phyloP scores from a whole-genome alignment of 2,797 vertebrate species.

The Macropus fuliginosus region DNA sequence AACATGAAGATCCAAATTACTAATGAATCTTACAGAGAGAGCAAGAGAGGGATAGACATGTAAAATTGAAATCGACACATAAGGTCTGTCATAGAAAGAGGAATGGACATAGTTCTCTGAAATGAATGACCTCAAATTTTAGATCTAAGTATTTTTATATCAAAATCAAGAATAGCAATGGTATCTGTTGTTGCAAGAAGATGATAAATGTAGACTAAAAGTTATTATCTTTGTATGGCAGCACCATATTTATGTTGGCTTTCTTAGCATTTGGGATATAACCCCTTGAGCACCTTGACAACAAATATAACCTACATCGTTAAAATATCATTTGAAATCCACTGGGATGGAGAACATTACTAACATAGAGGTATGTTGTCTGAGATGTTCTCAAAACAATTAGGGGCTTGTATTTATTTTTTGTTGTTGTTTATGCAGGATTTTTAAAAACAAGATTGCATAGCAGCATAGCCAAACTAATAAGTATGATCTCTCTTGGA shows the following conservation, averaged over 20 bases:
- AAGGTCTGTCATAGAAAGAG: background rate
- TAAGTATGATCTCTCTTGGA: background rate
- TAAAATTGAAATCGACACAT: background rate
- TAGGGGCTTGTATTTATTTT: no score
- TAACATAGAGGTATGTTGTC: no score
- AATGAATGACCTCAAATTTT: background rate
- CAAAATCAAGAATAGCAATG: background rate
- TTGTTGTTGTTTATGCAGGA: no score
- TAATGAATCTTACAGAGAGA: constrained; percentile 4
- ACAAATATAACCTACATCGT: background rate
- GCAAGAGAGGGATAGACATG: background rate
- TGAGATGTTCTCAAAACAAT: no score
- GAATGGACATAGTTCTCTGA: background rate
- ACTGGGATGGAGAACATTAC: constrained; percentile 30
- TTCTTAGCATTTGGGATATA: background rate
- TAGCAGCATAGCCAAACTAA: background rate
- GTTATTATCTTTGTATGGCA: background rate
- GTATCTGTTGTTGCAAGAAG: constrained; percentile 37
- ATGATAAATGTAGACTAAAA: background rate
- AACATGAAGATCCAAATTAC: constrained; percentile 7
- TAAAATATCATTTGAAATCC: constrained; percentile 44
- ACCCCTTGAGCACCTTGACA: background rate
- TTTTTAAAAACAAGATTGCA: no score
- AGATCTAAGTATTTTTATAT: constrained; percentile 1
- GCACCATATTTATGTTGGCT: background rate